A percentile compares a stretch with the other conserved stretches of the same genome.
Conservation (phyloP, 2,113 vertebrate genomes). For the Pelobates fuscus region DNA sequence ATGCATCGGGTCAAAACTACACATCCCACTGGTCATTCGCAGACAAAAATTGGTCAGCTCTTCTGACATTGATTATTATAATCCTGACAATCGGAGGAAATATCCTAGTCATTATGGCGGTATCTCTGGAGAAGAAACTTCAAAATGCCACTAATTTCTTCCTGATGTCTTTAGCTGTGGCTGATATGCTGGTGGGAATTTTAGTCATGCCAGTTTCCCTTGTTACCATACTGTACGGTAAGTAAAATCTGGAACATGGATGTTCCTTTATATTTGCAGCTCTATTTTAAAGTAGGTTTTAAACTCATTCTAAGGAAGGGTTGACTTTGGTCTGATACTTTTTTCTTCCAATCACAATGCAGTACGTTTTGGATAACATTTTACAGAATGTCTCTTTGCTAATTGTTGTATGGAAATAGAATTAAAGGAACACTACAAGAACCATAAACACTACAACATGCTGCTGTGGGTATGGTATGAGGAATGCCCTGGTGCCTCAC, state of each 20-base stretch:
- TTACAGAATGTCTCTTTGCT: too few relatives aligned
- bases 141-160: conserved; percentile 98
- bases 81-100: conserved; percentile 94
- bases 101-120: conserved; percentile 95
- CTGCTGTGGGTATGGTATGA: too few relatives aligned
- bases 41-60: conserved; percentile 93
- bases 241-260: conserved; percentile 61
- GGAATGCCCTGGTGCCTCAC: too few relatives aligned
- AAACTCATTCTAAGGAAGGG: too few relatives aligned
- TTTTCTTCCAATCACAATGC: too few relatives aligned
- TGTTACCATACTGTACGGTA: conserved; percentile 93
- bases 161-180: conserved; percentile 92
- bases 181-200: conserved; percentile 97
- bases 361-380: too few relatives aligned
- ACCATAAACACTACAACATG: too few relatives aligned
- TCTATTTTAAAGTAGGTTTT: neutral
- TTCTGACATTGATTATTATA: conserved; percentile 90
- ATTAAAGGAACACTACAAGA: too few relatives aligned
- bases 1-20: conserved; percentile 60
- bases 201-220: conserved; percentile 97
- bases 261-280: neutral
- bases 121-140: conserved; percentile 95
- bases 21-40: conserved; percentile 62
- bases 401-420: too few relatives aligned
- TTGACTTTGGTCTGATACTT: too few relatives aligned